Evolutionary conservation across 64 coral and sea anemone genomes (phyloP).

Genomic region (Stylophora pistillata): DNA sequence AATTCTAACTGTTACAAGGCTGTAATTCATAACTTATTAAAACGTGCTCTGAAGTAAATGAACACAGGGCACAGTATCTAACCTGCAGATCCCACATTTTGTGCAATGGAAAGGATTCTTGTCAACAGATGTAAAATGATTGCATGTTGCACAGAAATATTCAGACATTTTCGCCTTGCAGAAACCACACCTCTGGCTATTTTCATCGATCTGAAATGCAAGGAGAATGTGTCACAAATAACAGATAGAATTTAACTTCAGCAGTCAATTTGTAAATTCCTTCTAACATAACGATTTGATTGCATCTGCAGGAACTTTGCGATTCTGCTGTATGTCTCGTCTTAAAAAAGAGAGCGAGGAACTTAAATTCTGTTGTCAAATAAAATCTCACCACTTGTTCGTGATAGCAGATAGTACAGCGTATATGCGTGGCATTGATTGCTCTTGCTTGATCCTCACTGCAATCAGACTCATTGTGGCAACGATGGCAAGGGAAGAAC

Average conservation of each 20-base stretch:
- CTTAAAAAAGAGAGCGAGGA: no score
- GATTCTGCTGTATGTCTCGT: no score
- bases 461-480: constrained; percentile 61
- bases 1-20: no score
- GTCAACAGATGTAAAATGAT: constrained; percentile 58
- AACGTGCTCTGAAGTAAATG: not conserved
- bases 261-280: no score
- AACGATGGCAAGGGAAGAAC: constrained; percentile 75
- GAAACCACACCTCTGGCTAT: constrained; percentile 25
- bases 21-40: no score
- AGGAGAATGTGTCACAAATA: not conserved
- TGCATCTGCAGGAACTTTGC: no score
- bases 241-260: no score
- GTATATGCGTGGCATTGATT: constrained; percentile 32
- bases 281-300: no score
- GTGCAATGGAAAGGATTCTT: constrained; percentile 74
- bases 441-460: constrained; percentile 2
- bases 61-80: not conserved
- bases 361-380: not conserved
- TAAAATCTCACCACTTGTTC: constrained; percentile 49
- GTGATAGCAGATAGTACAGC: constrained; percentile 24
- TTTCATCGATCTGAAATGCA: constrained; percentile 16
- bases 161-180: constrained; percentile 59
- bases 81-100: constrained; percentile 67
- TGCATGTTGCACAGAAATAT: constrained; percentile 75